Evolutionary conservation across 1,140 invertebrate species (phyloP).

Genomic region (Eriosoma lanigerum): DNA sequence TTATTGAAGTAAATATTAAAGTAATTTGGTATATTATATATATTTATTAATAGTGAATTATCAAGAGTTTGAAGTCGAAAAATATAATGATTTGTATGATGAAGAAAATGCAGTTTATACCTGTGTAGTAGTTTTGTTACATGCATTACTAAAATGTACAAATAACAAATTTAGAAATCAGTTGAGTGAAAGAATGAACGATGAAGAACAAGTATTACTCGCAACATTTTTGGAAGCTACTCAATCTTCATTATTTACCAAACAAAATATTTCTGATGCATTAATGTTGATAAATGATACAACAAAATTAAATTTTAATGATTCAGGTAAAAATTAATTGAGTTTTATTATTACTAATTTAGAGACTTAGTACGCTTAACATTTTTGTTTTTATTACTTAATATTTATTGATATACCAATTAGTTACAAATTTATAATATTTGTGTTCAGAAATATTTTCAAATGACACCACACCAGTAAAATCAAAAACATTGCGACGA

Average conservation of each 20-base stretch:
- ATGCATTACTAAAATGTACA: constrained; percentile 36
- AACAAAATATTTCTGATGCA: constrained; percentile 47
- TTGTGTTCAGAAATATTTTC: constrained; percentile 19
- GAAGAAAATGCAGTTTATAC: constrained; percentile 29
- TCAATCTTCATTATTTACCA: constrained; percentile 3
- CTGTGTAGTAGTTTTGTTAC: constrained; percentile 19
- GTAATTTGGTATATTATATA: not conserved
- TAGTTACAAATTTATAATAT: not conserved
- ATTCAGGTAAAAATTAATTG: not conserved
- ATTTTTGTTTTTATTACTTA: too few species aligned
- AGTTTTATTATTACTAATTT: not conserved
- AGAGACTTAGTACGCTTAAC: too few species aligned
- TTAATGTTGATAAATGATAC: not conserved
- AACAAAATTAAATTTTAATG: not conserved
- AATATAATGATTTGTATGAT: not conserved
- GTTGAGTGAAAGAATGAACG: constrained; percentile 31
- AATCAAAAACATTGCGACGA: constrained; percentile 10
- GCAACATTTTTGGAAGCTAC: constrained; percentile 27
- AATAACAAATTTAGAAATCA: constrained; percentile 40
- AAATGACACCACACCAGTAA: constrained; percentile 24
- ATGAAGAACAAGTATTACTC: constrained; percentile 30
- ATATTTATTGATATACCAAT: not conserved
- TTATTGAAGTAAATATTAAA: not conserved
- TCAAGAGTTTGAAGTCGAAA: constrained; percentile 30
- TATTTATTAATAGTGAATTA: constrained; percentile 28